Evolutionary conservation across 92 coral and sea anemone genomes (phyloP), one percentile per base, ranked within the genome.

Genomic region (Parazoanthus swiftii): DNA sequence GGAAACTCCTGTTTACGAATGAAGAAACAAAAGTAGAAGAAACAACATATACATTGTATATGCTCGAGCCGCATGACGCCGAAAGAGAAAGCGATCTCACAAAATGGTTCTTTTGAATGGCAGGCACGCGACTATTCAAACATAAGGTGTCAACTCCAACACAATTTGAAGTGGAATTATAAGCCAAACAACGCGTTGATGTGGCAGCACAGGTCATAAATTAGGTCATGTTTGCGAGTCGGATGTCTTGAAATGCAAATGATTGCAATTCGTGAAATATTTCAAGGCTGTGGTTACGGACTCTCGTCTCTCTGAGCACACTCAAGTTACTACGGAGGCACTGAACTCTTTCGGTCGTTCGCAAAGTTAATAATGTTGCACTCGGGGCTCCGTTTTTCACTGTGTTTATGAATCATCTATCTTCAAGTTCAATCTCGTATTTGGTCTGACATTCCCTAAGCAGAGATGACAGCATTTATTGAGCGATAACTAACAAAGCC

Each of bases 171-270:
- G 65, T 42, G 43, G 87, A 70, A 44, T 48, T 7, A 84, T 36
- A 84, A 72, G 56, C 51, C 43, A 84, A 84, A 84, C 79, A 84
- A 84, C 79, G 44, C 79, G 6, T 70, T 48, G 20, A 70, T 50
- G 54, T 84, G 87, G 72, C 50, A 80, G 73, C 44, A 68, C 79
- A 48, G 87, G 87, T 84, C 87, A 84, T 72, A 74, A 84, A 74
- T 84, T 71, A 71, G 87, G 87, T 84, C 87, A 84, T 84, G 87
- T 84, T 84, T 46, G 59, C 87, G 79, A 84, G 79, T 84, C 87
- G 75, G 79, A 84, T 84, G 87, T 68, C 87, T 70, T 71, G 67
- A 84, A 84, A 84, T 82, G 66, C 87, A 71, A 84, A 84, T 84
- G 79, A 70, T 71, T 84, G 77, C 23, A 83, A 83, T 83, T 83